A percentile compares a stretch with the other conserved stretches of the same genome.
Evolutionary conservation across 2,113 vertebrate genomes (phyloP).

Genomic region (Toxotes chatareus): DNA sequence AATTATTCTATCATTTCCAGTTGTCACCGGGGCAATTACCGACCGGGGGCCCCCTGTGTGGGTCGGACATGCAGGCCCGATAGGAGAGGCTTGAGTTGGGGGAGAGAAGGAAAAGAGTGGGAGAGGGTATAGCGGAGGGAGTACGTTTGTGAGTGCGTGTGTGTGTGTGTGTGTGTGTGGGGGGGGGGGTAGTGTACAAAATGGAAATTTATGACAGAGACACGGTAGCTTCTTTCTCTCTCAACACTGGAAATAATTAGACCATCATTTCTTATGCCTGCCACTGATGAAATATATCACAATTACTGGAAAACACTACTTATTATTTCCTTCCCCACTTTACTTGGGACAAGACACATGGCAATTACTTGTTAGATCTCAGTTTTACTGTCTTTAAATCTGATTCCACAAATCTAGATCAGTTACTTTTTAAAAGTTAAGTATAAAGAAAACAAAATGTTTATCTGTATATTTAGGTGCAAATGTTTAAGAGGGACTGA

Average conservation of each 20-base stretch:
- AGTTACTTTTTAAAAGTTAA: constrained; percentile 33
- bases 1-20: constrained; percentile 99
- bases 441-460: not conserved
- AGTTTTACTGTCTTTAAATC: constrained; percentile 73
- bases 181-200: constrained; percentile 90
- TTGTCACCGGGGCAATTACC: constrained; percentile 99
- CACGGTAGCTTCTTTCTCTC: constrained; percentile 88
- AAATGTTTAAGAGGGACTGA: constrained; percentile 19
- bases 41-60: constrained; percentile 87
- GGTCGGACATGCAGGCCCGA: constrained; percentile 72
- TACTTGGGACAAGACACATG: constrained; percentile 80
- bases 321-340: constrained; percentile 83
- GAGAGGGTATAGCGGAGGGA: constrained; percentile 54
- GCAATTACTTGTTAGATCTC: constrained; percentile 69
- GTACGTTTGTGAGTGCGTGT: constrained; percentile 32
- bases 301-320: constrained; percentile 86
- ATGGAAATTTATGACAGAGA: constrained; percentile 95
- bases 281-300: constrained; percentile 86
- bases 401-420: constrained; percentile 56
- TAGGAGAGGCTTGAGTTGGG: constrained; percentile 66
- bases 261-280: constrained; percentile 85
- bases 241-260: constrained; percentile 89
- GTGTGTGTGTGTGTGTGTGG: constrained; percentile 25
- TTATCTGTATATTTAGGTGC: constrained; percentile 28
- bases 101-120: constrained; percentile 49